Percentiles rank a stretch among this genome's conserved stretches.
Evolutionary conservation across 1,140 invertebrate genomes (phyloP).

Genomic region (Drosophila parvula): DNA sequence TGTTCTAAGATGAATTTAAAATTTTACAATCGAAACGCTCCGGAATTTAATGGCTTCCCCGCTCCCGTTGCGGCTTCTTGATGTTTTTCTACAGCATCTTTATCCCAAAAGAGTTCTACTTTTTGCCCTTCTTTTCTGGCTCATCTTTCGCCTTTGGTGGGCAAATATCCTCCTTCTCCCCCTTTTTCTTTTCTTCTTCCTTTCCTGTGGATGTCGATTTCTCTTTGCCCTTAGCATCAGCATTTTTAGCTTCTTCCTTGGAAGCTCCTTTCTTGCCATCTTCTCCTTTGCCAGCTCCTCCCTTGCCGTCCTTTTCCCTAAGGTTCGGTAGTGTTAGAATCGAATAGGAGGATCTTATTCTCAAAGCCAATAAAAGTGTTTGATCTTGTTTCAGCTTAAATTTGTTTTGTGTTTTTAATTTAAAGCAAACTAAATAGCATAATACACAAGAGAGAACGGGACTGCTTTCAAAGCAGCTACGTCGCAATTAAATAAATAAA

Average conservation of each 20-base stretch:
- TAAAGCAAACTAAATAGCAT: slow-evolving; percentile 70
- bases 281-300: neutral
- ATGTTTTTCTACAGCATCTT: neutral
- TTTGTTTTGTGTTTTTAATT: slow-evolving; percentile 60
- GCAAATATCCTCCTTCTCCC: slow-evolving; percentile 7
- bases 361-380: slow-evolving; percentile 9
- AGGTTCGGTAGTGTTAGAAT: slow-evolving; percentile 1
- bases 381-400: slow-evolving; percentile 14
- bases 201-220: neutral
- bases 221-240: neutral
- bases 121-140: slow-evolving; percentile 7
- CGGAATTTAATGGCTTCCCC: no score
- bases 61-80: neutral
- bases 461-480: slow-evolving; percentile 59
- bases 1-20: neutral
- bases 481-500: slow-evolving; percentile 52
- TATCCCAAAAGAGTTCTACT: neutral
- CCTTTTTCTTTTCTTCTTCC: neutral
- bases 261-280: neutral
- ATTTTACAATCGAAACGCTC: neutral
- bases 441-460: slow-evolving; percentile 63
- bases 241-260: slow-evolving; percentile 5
- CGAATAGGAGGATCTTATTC: neutral
- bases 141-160: neutral
- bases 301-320: slow-evolving; percentile 25